Percentiles rank a stretch among this genome's conserved stretches.
These are phyloP conservation scores for Ranitomeya imitator DNA, from an alignment of 2,113 vertebrate species.

Conservation along the genomic window DNA sequence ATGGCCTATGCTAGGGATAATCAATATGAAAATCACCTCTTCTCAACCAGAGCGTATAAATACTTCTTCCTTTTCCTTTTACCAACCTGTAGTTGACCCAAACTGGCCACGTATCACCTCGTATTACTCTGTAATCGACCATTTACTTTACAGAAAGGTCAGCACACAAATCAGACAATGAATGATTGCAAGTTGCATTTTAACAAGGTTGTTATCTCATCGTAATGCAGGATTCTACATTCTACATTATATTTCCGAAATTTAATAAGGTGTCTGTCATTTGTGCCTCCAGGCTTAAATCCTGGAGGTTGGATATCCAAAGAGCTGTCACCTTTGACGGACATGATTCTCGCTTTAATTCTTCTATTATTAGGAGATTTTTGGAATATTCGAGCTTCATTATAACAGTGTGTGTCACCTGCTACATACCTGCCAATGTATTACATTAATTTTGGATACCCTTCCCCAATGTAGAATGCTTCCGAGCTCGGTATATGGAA, in stretches of 20 bases:
- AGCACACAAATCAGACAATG: not conserved
- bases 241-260: slow-evolving; percentile 82
- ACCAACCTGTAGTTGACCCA: not conserved
- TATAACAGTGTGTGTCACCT: slow-evolving; percentile 71
- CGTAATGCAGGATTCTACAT: slow-evolving; percentile 76
- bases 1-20: too few species aligned
- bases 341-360: slow-evolving; percentile 79
- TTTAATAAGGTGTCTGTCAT: slow-evolving; percentile 85
- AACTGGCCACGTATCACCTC: not conserved
- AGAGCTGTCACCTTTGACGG: slow-evolving; percentile 83
- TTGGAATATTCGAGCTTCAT: slow-evolving; percentile 72
- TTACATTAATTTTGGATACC: slow-evolving; percentile 58
- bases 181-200: slow-evolving; percentile 73
- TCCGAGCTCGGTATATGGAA: not conserved
- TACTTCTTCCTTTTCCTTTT: not conserved
- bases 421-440: slow-evolving; percentile 68
- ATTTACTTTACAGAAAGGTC: slow-evolving; percentile 21
- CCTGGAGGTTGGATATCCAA: slow-evolving; percentile 78
- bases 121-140: not conserved
- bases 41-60: not conserved
- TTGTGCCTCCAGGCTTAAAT: slow-evolving; percentile 82
- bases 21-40: not conserved
- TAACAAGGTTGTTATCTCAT: slow-evolving; percentile 79
- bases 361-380: slow-evolving; percentile 71
- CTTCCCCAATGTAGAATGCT: not conserved